Base-by-base conservation (phyloP, 2,113 vertebrate species). In the Callaeas wilsoni region DNA sequence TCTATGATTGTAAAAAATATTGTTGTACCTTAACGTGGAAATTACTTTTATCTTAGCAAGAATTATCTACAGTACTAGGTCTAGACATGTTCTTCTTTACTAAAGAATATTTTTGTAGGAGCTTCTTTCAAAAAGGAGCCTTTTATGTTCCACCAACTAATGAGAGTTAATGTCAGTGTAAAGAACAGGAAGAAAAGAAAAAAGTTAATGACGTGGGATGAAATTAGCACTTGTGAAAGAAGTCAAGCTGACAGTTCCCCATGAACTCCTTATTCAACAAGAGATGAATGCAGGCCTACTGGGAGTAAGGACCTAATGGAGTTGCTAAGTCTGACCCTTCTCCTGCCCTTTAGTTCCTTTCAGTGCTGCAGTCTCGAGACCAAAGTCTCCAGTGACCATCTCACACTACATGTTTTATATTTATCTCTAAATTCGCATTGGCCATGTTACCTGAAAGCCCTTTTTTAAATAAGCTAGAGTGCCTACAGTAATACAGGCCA, bases 71-170 rank as follows among this genome's bases (percentile, higher is more conserved):
- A 33, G 63, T 87, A 64, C 33, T 65, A 69, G 69, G 82, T 87
- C 91, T 74, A 92, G 89, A 84, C 89, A 82, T 1, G 1, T 64
- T 84, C 74, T 69, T 63, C 64, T 59, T 89, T 91, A 80, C 68
- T 84, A 94, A 32, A 84, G 59, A 87, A 47, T 55, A 70, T 52
- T 94, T 81, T 84, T 80, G 62, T 60, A 52, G 47, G 16, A 95
- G n/a, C 55, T 50, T 42, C n/a, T 87, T 84, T 68, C 55, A 87
- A 41, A 93, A 33, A 77, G 79, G 44, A 89, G 17, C 44, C 30
- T 93, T 90, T 93, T 56, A 73, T 95, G 86, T 87, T 96, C 74
- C 32, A 69, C 30, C 44, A 87, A 65, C 30, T 84, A 78, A 92
- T 65, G 37, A 95, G 64, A 42, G 25, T 25, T 92, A 87, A 84